Conservation (phyloP, 2,113 vertebrate species). For the Aythya baeri region DNA sequence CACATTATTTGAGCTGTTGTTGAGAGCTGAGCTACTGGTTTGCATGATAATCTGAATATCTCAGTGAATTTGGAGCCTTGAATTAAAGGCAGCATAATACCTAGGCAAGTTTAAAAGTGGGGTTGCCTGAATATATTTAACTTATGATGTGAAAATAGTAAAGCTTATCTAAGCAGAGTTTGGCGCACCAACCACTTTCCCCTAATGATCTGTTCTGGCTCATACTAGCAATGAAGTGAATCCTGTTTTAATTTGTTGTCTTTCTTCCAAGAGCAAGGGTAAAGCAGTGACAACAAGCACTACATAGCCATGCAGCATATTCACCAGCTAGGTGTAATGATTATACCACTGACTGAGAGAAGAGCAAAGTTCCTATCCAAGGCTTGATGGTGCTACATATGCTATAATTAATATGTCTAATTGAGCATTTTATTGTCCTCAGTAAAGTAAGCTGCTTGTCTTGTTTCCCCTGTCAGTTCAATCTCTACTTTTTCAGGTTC, state of each 20-base stretch:
- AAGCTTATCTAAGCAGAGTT: neutral
- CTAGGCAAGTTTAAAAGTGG: neutral
- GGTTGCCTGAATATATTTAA: neutral
- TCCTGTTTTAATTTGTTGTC: neutral
- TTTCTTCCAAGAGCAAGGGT: neutral
- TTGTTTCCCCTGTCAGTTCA: neutral
- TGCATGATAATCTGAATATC: neutral
- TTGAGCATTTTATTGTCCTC: neutral
- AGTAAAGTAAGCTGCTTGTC: neutral
- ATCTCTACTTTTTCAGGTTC: neutral
- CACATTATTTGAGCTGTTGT: neutral
- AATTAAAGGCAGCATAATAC: neutral
- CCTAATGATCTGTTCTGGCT: neutral
- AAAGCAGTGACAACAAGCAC: neutral
- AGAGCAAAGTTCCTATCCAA: neutral
- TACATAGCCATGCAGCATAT: neutral
- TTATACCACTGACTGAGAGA: neutral
- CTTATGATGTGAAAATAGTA: neutral
- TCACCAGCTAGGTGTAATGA: rapidly evolving
- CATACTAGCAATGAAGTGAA: neutral
- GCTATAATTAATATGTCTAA: neutral
- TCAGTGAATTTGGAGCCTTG: neutral
- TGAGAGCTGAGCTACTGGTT: neutral
- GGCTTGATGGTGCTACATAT: neutral
- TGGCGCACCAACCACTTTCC: neutral